A percentile compares a stretch with the other conserved stretches of the same genome.
These are phyloP conservation scores for Mormyrus proboscirostris DNA, from an alignment of 2,797 vertebrate genomes.

Conservation along the genomic window DNA sequence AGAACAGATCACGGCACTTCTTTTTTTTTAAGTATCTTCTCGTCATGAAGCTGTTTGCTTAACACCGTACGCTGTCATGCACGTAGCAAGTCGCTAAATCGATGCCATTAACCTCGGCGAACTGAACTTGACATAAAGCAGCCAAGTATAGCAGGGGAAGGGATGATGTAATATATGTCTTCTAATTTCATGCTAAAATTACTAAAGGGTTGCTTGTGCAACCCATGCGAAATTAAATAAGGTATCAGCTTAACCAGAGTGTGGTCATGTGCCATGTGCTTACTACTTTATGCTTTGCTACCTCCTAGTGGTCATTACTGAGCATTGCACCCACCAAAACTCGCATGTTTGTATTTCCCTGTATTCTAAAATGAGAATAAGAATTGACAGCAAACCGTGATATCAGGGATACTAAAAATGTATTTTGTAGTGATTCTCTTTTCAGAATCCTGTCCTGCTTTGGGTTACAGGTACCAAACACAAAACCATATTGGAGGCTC, in stretches of 20 bases:
- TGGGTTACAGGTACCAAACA: conserved; percentile 80
- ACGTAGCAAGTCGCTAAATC: background rate
- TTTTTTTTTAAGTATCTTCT: background rate
- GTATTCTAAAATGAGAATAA: background rate
- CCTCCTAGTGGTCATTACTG: conserved; percentile 42
- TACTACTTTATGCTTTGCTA: background rate
- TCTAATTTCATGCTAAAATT: background rate
- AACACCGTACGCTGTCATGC: background rate
- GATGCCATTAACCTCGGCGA: background rate
- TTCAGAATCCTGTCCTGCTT: background rate
- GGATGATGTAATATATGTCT: background rate
- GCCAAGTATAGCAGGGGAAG: background rate
- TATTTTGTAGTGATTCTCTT: background rate
- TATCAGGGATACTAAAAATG: background rate
- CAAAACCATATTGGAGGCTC: conserved; percentile 90
- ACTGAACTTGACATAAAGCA: background rate
- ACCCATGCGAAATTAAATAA: background rate
- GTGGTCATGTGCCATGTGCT: background rate
- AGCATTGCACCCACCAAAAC: conserved; percentile 22
- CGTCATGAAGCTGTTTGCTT: background rate
- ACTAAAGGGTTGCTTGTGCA: background rate
- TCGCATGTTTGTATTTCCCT: background rate
- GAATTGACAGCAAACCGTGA: background rate
- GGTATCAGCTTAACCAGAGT: background rate
- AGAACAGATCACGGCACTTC: background rate